Evolutionary conservation across 1,140 invertebrate genomes (phyloP).

Genomic region (Sitophilus oryzae): DNA sequence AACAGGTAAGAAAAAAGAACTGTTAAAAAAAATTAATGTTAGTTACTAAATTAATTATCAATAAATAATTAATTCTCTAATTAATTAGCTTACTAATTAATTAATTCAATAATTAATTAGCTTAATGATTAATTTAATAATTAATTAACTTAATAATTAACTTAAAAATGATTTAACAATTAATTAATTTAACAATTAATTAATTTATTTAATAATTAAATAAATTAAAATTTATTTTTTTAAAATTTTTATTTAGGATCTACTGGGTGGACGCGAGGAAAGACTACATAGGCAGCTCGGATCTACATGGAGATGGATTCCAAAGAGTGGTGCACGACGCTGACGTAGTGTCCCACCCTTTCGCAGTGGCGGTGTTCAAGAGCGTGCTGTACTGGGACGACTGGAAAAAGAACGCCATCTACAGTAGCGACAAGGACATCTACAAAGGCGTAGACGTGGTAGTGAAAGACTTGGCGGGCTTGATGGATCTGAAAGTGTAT

Average conservation of each 20-base stretch:
- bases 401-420: conserved; percentile 73
- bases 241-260: conserved; percentile 46
- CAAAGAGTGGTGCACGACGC: conserved; percentile 61
- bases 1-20: too few species aligned
- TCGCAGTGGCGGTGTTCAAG: conserved; percentile 78
- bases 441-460: conserved; percentile 55
- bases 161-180: too few species aligned
- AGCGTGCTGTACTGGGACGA: conserved; percentile 84
- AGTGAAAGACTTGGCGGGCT: conserved; percentile 54
- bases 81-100: too few species aligned
- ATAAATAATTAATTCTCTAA: too few species aligned
- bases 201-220: too few species aligned
- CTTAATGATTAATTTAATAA: too few species aligned
- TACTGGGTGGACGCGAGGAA: conserved; percentile 83
- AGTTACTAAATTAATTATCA: too few species aligned
- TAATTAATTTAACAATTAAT: too few species aligned
- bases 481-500: conserved; percentile 83
- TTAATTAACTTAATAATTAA: too few species aligned
- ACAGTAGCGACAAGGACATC: conserved; percentile 67
- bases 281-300: conserved; percentile 76
- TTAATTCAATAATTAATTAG: too few species aligned
- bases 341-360: conserved; percentile 71
- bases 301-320: conserved; percentile 75
- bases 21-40: too few species aligned
- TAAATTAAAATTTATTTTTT: too few species aligned